phyloP scores from a whole-genome alignment of 1,140 invertebrate species.

The Pseudomyrmex sp. region DNA sequence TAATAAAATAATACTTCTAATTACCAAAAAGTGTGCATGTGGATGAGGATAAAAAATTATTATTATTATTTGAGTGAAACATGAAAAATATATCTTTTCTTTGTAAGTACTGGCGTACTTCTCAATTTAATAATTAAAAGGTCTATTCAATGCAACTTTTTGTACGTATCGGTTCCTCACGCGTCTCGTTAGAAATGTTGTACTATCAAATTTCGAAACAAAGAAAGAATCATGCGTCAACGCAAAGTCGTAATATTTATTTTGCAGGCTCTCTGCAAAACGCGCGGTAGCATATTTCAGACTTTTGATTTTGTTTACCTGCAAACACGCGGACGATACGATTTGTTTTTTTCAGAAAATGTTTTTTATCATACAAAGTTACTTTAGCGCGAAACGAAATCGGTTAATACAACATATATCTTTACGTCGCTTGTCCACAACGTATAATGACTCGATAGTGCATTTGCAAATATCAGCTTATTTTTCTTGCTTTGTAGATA shows the following conservation, averaged over 20 bases:
- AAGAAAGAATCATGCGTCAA: neutral
- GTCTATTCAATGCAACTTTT: neutral
- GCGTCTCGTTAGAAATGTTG: constrained; percentile 22
- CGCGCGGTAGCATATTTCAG: neutral
- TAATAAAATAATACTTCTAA: neutral
- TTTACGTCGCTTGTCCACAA: constrained; percentile 13
- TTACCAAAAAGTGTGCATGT: neutral
- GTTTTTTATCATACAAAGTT: constrained; percentile 26
- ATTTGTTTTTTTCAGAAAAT: constrained; percentile 14
- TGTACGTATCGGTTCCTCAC: constrained; percentile 1
- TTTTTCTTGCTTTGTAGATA: neutral
- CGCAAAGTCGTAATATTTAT: constrained; percentile 21
- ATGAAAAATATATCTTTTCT: constrained; percentile 19
- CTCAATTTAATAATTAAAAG: constrained; percentile 33
- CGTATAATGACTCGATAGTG: neutral
- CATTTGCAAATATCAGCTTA: constrained; percentile 7
- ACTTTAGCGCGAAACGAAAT: neutral
- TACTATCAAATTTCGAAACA: constrained; percentile 1
- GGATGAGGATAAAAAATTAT: neutral
- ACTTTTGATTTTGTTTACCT: constrained; percentile 39
- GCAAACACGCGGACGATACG: neutral
- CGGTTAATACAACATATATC: neutral
- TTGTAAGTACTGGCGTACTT: too few relatives aligned
- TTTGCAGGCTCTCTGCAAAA: constrained; percentile 6
- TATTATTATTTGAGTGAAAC: constrained; percentile 8